These are phyloP conservation scores for Coremacera marginata DNA, from an alignment of 2,888 invertebrate genomes.

Conservation along the genomic window DNA sequence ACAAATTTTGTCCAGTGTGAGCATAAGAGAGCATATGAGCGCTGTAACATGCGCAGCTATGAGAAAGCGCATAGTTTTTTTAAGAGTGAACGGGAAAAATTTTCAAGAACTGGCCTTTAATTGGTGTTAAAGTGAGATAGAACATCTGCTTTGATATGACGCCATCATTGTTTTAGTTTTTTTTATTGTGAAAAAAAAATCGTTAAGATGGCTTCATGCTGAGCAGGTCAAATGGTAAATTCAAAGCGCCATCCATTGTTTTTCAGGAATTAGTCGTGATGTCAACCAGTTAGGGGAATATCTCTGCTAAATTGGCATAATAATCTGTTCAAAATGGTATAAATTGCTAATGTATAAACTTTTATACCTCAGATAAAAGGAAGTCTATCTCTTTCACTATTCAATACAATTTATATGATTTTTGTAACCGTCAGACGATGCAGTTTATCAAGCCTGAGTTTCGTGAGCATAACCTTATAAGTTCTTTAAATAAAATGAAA, in stretches of 20 bases:
- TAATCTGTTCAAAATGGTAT: neutral
- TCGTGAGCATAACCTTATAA: no score
- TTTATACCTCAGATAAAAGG: neutral
- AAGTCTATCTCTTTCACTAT: neutral
- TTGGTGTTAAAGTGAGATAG: neutral
- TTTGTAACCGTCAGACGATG: no score
- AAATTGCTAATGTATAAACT: neutral
- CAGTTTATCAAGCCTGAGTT: no score
- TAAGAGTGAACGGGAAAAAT: slow-evolving; percentile 23
- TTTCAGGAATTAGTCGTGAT: slow-evolving; percentile 37
- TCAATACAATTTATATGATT: no score
- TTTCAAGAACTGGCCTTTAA: neutral
- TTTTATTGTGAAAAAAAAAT: neutral
- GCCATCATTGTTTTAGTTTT: slow-evolving; percentile 20
- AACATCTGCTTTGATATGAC: neutral
- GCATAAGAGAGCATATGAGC: neutral
- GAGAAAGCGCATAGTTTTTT: neutral
- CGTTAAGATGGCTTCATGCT: neutral
- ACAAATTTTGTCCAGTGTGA: neutral
- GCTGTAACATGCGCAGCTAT: neutral
- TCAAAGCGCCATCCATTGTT: neutral
- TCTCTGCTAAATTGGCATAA: slow-evolving; percentile 47
- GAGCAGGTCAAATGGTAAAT: slow-evolving; percentile 41
- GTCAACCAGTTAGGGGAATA: slow-evolving; percentile 48
- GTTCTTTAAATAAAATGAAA: no score